Evolutionary conservation across 2,888 invertebrate genomes (phyloP).

Genomic region (Thereva unica): DNA sequence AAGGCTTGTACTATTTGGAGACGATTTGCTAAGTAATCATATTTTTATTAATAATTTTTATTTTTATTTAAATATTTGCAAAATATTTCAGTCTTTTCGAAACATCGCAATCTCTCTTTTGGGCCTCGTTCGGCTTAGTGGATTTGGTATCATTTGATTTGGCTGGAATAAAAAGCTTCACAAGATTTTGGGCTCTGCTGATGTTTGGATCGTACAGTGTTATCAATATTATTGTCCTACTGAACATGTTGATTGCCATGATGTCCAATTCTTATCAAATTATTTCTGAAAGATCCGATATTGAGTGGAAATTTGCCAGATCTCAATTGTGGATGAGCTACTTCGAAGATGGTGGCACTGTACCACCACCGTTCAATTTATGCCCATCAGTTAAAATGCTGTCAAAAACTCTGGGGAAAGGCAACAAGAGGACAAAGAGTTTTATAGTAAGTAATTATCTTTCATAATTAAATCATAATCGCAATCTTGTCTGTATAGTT

Average conservation of each 20-base stretch:
- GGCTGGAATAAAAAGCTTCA: slow-evolving; percentile 93
- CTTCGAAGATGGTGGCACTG: slow-evolving; percentile 88
- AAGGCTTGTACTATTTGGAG: slow-evolving; percentile 86
- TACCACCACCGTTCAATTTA: slow-evolving; percentile 94
- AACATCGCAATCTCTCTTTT: slow-evolving; percentile 95
- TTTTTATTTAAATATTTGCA: neutral
- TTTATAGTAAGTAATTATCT: slow-evolving; percentile 62
- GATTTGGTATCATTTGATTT: slow-evolving; percentile 93
- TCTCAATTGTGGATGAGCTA: slow-evolving; percentile 97
- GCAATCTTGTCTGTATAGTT: too few species aligned
- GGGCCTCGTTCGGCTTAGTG: slow-evolving; percentile 96
- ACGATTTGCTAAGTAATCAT: slow-evolving; percentile 79
- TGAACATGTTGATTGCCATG: slow-evolving; percentile 99
- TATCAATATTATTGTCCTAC: slow-evolving; percentile 93
- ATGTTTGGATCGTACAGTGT: slow-evolving; percentile 98
- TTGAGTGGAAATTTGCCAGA: slow-evolving; percentile 97
- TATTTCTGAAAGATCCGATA: slow-evolving; percentile 93
- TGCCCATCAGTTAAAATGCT: slow-evolving; percentile 83
- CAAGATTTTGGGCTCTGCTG: slow-evolving; percentile 93
- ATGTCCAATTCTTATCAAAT: slow-evolving; percentile 99
- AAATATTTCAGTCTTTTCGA: slow-evolving; percentile 83
- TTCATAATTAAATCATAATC: neutral
- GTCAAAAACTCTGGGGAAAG: slow-evolving; percentile 60
- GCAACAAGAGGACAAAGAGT: slow-evolving; percentile 62
- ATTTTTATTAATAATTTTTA: neutral